phyloP scores from a whole-genome alignment of 2,888 invertebrate species.

The Micoletzkya japonica region DNA sequence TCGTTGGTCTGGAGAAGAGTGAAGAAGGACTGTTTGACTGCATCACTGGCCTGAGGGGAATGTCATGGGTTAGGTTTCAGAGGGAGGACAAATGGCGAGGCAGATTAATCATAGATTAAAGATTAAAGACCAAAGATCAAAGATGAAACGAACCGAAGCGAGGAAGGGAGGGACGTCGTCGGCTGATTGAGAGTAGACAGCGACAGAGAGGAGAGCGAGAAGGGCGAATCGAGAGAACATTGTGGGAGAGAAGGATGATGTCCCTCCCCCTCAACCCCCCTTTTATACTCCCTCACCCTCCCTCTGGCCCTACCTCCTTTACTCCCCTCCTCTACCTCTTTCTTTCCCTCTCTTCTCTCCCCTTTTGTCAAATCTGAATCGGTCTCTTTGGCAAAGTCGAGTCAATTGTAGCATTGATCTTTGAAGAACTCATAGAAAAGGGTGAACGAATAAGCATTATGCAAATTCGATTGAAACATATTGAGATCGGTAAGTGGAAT shows the following conservation, averaged over 20 bases:
- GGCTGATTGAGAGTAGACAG: constrained; percentile 42
- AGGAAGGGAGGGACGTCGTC: constrained; percentile 51
- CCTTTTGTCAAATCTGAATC: not conserved
- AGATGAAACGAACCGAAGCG: constrained; percentile 31
- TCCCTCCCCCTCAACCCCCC: no score
- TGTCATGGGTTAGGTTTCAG: no score
- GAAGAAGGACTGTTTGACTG: constrained; percentile 2
- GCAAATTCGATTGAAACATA: no score
- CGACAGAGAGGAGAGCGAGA: constrained; percentile 40
- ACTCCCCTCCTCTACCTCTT: constrained; percentile 1
- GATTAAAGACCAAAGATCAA: not conserved
- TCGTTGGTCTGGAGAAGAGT: constrained; percentile 20
- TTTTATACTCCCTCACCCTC: not conserved
- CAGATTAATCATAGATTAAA: not conserved
- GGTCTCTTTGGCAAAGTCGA: constrained; percentile 16
- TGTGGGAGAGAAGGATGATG: not conserved
- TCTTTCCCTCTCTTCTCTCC: constrained; percentile 2
- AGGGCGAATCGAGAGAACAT: constrained; percentile 34
- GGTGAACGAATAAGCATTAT: no score
- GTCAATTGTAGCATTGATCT: not conserved
- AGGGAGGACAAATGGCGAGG: not conserved
- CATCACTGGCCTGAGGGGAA: constrained; percentile 15
- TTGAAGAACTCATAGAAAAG: no score
- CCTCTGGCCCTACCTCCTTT: constrained; percentile 6
- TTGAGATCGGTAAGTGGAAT: constrained; percentile 59